Percentiles rank a stretch among this genome's conserved stretches.
Evolutionary conservation across 2,113 vertebrate genomes (phyloP).

Genomic region (Otis tarda): DNA sequence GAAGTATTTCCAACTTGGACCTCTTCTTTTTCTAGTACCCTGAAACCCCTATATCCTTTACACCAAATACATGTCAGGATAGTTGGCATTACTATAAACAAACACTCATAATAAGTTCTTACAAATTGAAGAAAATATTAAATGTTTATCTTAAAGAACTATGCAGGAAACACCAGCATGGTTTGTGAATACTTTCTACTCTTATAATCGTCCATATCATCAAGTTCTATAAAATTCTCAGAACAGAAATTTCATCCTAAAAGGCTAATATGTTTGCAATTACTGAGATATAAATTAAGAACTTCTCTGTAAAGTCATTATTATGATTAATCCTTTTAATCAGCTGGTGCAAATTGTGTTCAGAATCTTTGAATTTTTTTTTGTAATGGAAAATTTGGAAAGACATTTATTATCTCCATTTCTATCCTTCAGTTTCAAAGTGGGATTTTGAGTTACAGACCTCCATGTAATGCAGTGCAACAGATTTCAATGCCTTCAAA

Average conservation of each 20-base stretch:
- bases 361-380: not conserved
- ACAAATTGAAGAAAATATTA: not conserved
- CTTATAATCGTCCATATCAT: not conserved
- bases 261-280: not conserved
- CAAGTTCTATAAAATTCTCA: not conserved
- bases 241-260: slow-evolving; percentile 5
- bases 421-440: not conserved
- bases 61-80: not conserved
- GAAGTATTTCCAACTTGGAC: not conserved
- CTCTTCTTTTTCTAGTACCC: not conserved
- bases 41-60: not conserved
- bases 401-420: not conserved
- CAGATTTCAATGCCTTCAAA: not conserved
- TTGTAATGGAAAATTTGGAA: not conserved
- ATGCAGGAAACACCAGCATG: not conserved
- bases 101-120: not conserved
- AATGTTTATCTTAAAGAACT: not conserved
- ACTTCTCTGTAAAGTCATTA: not conserved
- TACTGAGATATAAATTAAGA: slow-evolving; percentile 17
- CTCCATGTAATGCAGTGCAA: not conserved
- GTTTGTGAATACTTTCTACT: not conserved
- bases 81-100: not conserved
- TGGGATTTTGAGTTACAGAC: not conserved
- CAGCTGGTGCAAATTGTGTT: not conserved
- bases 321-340: slow-evolving; percentile 19